Conservation (phyloP, 2,113 vertebrate genomes). For the Pteruthius melanotis region DNA sequence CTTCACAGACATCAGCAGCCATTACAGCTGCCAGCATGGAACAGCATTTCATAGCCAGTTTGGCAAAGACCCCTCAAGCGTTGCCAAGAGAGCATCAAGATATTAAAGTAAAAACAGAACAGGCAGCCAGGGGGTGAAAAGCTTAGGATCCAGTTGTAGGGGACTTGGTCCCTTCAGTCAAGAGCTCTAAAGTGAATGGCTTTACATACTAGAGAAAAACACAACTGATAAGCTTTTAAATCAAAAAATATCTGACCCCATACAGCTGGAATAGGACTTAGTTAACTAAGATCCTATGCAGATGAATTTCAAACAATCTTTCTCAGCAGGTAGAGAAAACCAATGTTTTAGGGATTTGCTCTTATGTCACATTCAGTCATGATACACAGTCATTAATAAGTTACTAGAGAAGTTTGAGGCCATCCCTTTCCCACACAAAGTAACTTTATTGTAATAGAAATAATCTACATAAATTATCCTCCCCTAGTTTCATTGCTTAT, state of each 20-base stretch:
- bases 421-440: neutral
- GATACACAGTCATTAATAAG: neutral
- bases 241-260: neutral
- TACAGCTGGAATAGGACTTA: neutral
- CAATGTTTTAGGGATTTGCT: neutral
- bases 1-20: neutral
- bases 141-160: neutral
- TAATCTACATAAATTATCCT: neutral
- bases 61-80: neutral
- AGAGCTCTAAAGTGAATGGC: neutral
- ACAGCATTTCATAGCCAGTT: neutral
- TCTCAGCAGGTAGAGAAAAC: neutral
- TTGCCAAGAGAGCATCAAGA: neutral
- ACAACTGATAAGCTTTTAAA: neutral
- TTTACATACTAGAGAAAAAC: neutral
- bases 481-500: neutral
- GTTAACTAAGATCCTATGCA: neutral
- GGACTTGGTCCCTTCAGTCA: neutral
- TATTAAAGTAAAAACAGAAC: neutral
- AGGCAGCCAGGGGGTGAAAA: neutral
- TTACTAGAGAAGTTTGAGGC: neutral
- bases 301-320: neutral
- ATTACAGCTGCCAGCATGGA: neutral
- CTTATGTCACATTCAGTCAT: neutral
- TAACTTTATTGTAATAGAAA: neutral